Conservation (phyloP, 2,113 vertebrate genomes). For the Zonotrichia leucophrys region DNA sequence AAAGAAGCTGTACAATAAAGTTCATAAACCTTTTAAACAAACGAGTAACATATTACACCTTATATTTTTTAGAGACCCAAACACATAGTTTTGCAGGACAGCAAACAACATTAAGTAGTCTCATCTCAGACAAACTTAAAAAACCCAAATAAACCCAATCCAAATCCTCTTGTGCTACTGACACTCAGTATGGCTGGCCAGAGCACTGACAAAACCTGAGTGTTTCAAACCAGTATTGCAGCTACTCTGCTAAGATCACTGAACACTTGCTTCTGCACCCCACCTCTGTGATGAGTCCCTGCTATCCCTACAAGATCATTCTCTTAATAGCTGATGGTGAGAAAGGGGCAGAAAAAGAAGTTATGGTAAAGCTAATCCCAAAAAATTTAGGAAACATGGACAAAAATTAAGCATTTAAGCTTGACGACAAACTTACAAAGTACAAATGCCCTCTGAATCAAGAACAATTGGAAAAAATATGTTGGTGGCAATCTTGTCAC, state of each 20-base stretch:
- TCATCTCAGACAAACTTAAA: neutral
- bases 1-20: neutral
- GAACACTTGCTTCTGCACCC: neutral
- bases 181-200: neutral
- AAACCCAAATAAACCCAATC: neutral
- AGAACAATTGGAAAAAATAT: neutral
- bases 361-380: neutral
- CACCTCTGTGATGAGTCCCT: neutral
- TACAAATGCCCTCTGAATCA: neutral
- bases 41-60: neutral
- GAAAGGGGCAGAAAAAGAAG: neutral
- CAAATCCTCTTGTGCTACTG: neutral
- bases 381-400: neutral
- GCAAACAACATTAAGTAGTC: neutral
- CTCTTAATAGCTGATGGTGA: neutral
- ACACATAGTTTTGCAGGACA: neutral
- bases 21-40: neutral
- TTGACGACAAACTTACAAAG: neutral
- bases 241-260: neutral
- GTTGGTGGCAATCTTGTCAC: neutral
- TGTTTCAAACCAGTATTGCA: neutral
- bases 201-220: rapidly evolving
- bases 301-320: neutral
- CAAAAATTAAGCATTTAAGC: neutral
- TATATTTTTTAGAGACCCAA: neutral